Base-by-base conservation (phyloP, 2,113 vertebrate genomes). In the Onychorhynchus coronatus region DNA sequence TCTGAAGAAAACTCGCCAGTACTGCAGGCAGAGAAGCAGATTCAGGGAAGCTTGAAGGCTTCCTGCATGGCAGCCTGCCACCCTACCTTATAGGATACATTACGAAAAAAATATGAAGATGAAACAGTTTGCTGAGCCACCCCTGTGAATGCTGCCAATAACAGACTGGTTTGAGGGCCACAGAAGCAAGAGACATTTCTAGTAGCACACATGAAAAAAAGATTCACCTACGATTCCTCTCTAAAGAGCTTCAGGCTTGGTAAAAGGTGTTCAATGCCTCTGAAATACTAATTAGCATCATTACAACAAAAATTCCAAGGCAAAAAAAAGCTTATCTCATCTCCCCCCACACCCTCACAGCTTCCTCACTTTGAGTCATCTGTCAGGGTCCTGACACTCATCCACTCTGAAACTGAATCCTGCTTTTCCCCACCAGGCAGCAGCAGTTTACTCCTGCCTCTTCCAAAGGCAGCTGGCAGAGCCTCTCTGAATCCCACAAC, bases 321-420 rank as follows among this genome's bases (percentile, higher is more conserved):
- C 18, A 49, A 56, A 55, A 82, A 67, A 87, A 71, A 74, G 19
- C 65, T 18, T 58, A 12, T 53, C 77, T 85, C 12, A 2, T 81
- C 77, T 87, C 56, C 70, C 16, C 15, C 11, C 27, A 30, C 6
- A 28, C 52, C 46, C 83, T 73, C 53, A 37, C 78, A 79, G 53
- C 58, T 83, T 86, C 52, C 75, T 73, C 66, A 58, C 84, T 96
- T 87, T 6, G 63, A 96, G 77, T 95, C 88, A 96, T 95, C 97
- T 97, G 90, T 72, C 97, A 96, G 84, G 85, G 81, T 94, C 61
- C 61, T 63, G 39, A 63, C 61, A 42, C 28, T 42, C 39, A 63
- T 42, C 81, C 7, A 3, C 85, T 88, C 89, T 91, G 85, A 93
- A 91, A 91, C 68, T 15, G 49, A 95, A 89, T 96, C 67, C 87